A percentile compares a stretch with the other conserved stretches of the same genome.
Evolutionary conservation across 2,113 vertebrate genomes (phyloP).

Genomic region (Antechinus stuartii): DNA sequence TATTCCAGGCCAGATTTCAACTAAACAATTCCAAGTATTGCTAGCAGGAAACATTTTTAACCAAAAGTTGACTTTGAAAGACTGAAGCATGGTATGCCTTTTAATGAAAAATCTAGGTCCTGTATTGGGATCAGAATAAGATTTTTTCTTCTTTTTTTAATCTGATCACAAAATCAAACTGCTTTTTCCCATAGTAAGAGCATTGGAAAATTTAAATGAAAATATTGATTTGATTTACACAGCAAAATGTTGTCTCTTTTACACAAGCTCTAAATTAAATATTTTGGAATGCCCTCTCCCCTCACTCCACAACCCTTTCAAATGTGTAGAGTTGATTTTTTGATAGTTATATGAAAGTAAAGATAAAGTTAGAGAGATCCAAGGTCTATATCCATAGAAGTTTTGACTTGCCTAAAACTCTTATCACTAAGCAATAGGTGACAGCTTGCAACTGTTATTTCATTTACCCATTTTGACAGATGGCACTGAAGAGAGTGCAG

Average conservation of each 20-base stretch:
- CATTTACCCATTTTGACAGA: conserved; percentile 93
- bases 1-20: conserved; percentile 71
- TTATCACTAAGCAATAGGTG: conserved; percentile 85
- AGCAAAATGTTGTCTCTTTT: conserved; percentile 51
- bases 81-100: conserved; percentile 67
- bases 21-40: conserved; percentile 81
- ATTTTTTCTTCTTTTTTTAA: conserved; percentile 32
- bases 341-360: conserved; percentile 11
- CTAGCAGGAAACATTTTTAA: conserved; percentile 81
- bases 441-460: conserved; percentile 92
- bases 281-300: conserved; percentile 37
- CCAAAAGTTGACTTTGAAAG: conserved; percentile 82
- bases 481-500: conserved; percentile 88
- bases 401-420: conserved; percentile 88
- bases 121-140: conserved; percentile 49
- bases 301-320: not conserved
- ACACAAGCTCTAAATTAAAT: conserved; percentile 69
- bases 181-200: conserved; percentile 64
- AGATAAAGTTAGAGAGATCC: conserved; percentile 61
- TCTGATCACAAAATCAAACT: conserved; percentile 63
- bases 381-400: conserved; percentile 71
- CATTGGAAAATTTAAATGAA: conserved; percentile 71
- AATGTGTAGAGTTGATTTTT: conserved; percentile 11
- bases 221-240: conserved; percentile 56
- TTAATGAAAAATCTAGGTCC: conserved; percentile 55